These are phyloP conservation scores for Scomber scombrus DNA, from an alignment of 2,113 vertebrate species.

Conservation along the genomic window DNA sequence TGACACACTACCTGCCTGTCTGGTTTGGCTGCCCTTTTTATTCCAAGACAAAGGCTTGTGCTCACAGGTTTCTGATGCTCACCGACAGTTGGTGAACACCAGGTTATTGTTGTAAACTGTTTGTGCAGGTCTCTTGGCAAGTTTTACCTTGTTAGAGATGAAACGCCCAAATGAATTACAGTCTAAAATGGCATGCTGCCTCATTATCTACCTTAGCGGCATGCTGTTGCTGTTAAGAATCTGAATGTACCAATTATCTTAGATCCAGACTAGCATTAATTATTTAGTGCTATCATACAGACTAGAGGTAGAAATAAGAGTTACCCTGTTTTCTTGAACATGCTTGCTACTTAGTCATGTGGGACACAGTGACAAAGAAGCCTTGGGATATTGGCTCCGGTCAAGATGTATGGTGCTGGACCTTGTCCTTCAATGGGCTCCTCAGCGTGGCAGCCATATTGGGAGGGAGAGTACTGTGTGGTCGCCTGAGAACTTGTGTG, in stretches of 20 bases:
- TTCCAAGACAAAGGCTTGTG: constrained; percentile 34
- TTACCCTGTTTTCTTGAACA: constrained; percentile 39
- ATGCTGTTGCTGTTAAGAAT: not conserved
- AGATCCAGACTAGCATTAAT: constrained; percentile 3
- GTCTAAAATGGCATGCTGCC: not conserved
- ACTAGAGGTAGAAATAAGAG: constrained; percentile 12
- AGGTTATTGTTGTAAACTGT: constrained; percentile 9
- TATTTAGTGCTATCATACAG: not conserved
- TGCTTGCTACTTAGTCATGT: constrained; percentile 43
- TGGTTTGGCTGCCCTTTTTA: constrained; percentile 62
- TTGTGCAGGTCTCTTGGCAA: not conserved
- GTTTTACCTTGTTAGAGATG: not conserved
- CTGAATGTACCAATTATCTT: not conserved
- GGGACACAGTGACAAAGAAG: constrained; percentile 60
- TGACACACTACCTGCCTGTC: constrained; percentile 67
- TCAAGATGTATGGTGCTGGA: constrained; percentile 73
- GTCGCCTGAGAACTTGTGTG: constrained; percentile 84
- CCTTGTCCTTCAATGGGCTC: constrained; percentile 72
- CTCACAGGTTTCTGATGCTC: constrained; percentile 46
- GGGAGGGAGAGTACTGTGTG: constrained; percentile 77
- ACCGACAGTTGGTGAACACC: not conserved
- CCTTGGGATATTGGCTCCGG: constrained; percentile 70
- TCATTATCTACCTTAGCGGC: not conserved
- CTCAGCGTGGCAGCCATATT: constrained; percentile 77
- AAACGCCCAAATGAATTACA: constrained; percentile 4